Evolutionary conservation across 1,140 invertebrate genomes (phyloP).

Genomic region (Bombus turneri): DNA sequence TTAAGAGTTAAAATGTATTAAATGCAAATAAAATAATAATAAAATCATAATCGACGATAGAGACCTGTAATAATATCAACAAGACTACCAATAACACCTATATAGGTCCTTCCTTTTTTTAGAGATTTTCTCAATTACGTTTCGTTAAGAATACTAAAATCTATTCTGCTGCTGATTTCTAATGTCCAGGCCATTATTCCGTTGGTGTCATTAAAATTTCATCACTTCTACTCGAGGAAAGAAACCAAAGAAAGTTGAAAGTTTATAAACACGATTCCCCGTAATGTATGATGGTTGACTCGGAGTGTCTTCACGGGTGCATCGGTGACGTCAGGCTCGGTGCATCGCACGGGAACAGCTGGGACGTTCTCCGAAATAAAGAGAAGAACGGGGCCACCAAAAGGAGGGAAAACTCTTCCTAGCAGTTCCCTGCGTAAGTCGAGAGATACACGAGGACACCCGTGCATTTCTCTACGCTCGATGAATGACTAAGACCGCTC

Average conservation of each 20-base stretch:
- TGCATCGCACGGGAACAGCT: constrained; percentile 54
- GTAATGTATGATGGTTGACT: constrained; percentile 14
- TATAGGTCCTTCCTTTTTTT: not conserved
- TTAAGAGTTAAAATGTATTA: not conserved
- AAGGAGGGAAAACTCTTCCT: constrained; percentile 22
- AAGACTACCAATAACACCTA: not conserved
- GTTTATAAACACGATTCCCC: constrained; percentile 34
- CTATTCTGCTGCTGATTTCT: not conserved
- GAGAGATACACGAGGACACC: constrained; percentile 2
- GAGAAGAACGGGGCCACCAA: constrained; percentile 43
- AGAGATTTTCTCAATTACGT: not conserved
- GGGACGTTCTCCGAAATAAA: constrained; percentile 34
- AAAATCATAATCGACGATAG: not conserved
- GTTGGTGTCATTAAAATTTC: not conserved
- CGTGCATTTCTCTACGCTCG: constrained; percentile 30
- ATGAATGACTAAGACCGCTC: constrained; percentile 69
- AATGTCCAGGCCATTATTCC: not conserved
- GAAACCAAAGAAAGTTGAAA: not conserved
- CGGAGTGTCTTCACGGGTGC: constrained; percentile 27
- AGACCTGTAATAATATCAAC: too few species aligned
- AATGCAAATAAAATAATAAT: too few species aligned
- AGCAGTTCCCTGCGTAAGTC: constrained; percentile 11
- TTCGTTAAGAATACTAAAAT: not conserved
- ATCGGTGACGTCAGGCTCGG: constrained; percentile 50
- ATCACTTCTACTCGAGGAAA: not conserved